These are phyloP conservation scores for Brachyptera putata DNA, from an alignment of 2,888 invertebrate genomes.

Conservation along the genomic window DNA sequence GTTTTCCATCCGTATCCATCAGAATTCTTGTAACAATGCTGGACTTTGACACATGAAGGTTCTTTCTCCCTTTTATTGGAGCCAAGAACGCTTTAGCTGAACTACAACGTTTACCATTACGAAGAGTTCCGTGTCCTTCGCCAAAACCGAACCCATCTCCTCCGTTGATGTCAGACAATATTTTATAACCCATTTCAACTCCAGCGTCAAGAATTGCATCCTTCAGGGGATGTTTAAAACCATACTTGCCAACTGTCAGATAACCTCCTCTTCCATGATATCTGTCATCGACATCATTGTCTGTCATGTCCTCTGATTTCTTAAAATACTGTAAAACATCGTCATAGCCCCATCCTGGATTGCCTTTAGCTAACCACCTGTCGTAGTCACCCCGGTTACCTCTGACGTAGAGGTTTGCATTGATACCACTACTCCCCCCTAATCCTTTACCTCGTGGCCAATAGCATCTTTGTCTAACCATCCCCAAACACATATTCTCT, in stretches of 20 bases:
- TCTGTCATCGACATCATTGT: neutral
- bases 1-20: constrained; percentile 47
- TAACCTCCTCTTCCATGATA: constrained; percentile 37
- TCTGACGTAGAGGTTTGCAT: constrained; percentile 85
- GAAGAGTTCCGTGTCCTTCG: constrained; percentile 6
- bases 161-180: constrained; percentile 44
- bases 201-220: constrained; percentile 44
- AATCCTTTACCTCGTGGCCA: constrained; percentile 90
- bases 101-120: constrained; percentile 41
- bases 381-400: constrained; percentile 90
- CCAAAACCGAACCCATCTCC: constrained; percentile 42
- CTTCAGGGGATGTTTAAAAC: constrained; percentile 43
- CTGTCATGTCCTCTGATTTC: constrained; percentile 70
- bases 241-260: constrained; percentile 43
- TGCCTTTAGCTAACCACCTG: constrained; percentile 79
- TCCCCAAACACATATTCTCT: constrained; percentile 43
- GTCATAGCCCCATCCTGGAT: constrained; percentile 81
- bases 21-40: constrained; percentile 50
- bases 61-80: constrained; percentile 32
- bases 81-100: constrained; percentile 53
- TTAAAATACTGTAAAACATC: constrained; percentile 80
- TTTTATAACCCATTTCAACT: constrained; percentile 41
- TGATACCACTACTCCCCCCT: constrained; percentile 79
- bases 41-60: constrained; percentile 42
- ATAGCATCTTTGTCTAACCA: constrained; percentile 60